These are phyloP conservation scores for Drosophila mulleri DNA, from an alignment of 2,888 invertebrate species.

Conservation along the genomic window DNA sequence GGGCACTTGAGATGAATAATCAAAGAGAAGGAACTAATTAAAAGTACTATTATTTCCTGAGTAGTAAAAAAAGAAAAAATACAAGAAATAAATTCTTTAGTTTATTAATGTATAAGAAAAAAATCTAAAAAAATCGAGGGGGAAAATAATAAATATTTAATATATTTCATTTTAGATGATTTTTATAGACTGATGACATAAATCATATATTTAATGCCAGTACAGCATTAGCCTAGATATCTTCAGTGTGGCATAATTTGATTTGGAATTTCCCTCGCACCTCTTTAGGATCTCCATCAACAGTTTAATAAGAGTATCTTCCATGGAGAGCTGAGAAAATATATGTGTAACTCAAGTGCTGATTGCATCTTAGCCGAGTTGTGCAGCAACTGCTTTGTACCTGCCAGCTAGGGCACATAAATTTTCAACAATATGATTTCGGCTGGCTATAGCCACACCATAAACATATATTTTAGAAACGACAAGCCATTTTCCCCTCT, in stretches of 20 bases:
- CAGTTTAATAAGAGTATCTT: slow-evolving; percentile 20
- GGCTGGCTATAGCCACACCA: slow-evolving; percentile 52
- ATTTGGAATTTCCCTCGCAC: not conserved
- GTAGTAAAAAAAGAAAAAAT: not conserved
- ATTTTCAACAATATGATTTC: slow-evolving; percentile 72
- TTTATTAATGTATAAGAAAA: not conserved
- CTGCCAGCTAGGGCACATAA: slow-evolving; percentile 55
- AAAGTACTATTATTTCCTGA: not conserved
- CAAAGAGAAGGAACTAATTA: not conserved
- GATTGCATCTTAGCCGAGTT: slow-evolving; percentile 26
- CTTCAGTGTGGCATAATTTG: not conserved
- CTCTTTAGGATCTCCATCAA: slow-evolving; percentile 20
- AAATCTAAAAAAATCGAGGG: not conserved
- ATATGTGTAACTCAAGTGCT: slow-evolving; percentile 10
- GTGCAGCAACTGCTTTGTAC: slow-evolving; percentile 26
- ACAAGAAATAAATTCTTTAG: not conserved
- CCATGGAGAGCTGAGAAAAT: slow-evolving; percentile 7
- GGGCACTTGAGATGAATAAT: not conserved
- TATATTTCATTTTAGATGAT: not conserved
- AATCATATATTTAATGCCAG: not conserved
- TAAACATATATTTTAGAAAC: slow-evolving; percentile 67
- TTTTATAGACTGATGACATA: too few species aligned
- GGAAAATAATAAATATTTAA: not conserved
- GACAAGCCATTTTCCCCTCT: slow-evolving; percentile 55
- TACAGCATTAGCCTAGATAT: not conserved